These are phyloP conservation scores for Syrrhaptes paradoxus DNA, from an alignment of 2,113 vertebrate species.

Conservation along the genomic window DNA sequence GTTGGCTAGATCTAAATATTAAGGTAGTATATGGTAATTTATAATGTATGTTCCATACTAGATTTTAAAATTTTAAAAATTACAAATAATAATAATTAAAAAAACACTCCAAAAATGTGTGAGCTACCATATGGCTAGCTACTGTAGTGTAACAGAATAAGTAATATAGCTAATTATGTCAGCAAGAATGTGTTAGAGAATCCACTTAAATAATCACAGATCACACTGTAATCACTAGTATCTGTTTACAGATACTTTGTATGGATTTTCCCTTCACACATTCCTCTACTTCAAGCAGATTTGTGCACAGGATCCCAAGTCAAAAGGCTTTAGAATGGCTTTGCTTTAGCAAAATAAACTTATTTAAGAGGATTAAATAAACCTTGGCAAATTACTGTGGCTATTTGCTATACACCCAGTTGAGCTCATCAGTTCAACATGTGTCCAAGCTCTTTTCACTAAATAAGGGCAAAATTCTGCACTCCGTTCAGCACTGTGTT, in stretches of 20 bases:
- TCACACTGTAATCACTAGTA: not conserved
- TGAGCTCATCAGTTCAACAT: not conserved
- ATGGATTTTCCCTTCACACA: not conserved
- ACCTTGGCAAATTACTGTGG: not conserved
- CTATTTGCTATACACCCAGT: not conserved
- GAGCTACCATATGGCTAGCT: not conserved
- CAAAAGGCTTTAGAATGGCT: not conserved
- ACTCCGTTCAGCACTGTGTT: not conserved
- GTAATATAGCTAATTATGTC: not conserved
- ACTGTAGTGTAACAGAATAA: not conserved
- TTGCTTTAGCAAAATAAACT: not conserved
- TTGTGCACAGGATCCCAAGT: not conserved
- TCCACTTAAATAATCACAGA: not conserved
- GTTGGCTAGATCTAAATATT: not conserved
- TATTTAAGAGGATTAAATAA: not conserved
- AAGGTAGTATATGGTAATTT: not conserved
- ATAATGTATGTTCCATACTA: not conserved
- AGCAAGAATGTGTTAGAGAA: not conserved
- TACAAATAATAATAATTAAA: not conserved
- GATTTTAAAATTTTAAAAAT: not conserved
- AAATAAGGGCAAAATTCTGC: not conserved
- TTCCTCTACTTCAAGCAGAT: not conserved
- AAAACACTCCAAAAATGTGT: not conserved
- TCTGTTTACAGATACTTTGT: not conserved
- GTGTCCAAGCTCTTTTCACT: not conserved